Base-by-base conservation (phyloP, 2,888 invertebrate genomes). In the Orchesella flavescens region DNA sequence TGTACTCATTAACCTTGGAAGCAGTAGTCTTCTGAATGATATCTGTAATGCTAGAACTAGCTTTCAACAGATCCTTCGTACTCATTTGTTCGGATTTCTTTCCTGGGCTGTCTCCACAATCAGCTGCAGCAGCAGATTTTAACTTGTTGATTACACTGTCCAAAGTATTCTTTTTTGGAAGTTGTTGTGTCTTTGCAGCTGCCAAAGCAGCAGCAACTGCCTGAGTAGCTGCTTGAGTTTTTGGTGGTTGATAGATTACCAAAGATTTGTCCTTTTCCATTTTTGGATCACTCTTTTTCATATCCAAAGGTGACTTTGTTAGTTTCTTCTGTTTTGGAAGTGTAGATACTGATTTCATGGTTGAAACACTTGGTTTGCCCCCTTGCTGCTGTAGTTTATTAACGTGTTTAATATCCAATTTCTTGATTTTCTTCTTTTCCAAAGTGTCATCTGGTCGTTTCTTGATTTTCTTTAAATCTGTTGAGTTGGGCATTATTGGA, bases 101-200 rank as follows among this genome's bases (percentile, higher is more conserved):
- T 5, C 46, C 44, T 49, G 63, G 21, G n/a, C 71, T 59, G 10
- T 77, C 71, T 13, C 43, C 46, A 66, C 59, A 59, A 55, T 23
- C 74, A 12, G 55, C 75, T 10, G 57, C 61, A 21, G 74, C 82
- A 4, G 69, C 63, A 13, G 94, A 94, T 90, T 95, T 95, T 23
- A 97, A 90, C 90, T 96, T 96, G 89, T 96, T 96, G 88, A 97
- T 95, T 15, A 97, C 95, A 19, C 96, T 95, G 86, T 94, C 94
- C n/a, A 96, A 91, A 0, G 94, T 93, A 89, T 95, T 94, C 65
- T 87, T 88, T 34, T 84, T 86, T 1, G 68, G 65, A 23, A 59
- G 1, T 9, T 5, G 15, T 1, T 68, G 46, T 15, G 78, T 79
- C 75, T 84, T 83, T n/a, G 76, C 79, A 7, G 81, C 73, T 24